Percentiles rank a stretch among this genome's conserved stretches.
These are phyloP conservation scores for Saccopteryx bilineata DNA, from an alignment of 2,113 vertebrate species.

Conservation along the genomic window DNA sequence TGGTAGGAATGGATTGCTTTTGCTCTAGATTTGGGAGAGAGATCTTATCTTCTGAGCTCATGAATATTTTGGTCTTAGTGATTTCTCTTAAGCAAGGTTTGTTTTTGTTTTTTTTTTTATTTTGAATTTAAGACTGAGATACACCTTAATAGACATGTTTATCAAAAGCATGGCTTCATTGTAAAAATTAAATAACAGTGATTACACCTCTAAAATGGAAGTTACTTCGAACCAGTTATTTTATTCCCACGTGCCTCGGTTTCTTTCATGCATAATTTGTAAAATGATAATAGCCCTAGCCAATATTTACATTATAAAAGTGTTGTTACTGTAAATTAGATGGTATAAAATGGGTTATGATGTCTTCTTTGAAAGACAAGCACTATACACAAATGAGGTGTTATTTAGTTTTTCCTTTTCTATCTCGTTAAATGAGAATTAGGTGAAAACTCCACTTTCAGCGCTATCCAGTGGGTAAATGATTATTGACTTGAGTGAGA, in stretches of 20 bases:
- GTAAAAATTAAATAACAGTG: not conserved
- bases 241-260: not conserved
- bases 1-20: not conserved
- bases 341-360: slow-evolving; percentile 35
- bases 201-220: slow-evolving; percentile 44
- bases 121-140: slow-evolving; percentile 48
- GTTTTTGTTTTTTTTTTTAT: slow-evolving; percentile 59
- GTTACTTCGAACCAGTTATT: not conserved
- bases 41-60: not conserved
- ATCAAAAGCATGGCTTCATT: slow-evolving; percentile 26
- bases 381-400: slow-evolving; percentile 57
- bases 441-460: slow-evolving; percentile 69
- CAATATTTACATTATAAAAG: slow-evolving; percentile 66
- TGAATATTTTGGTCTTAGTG: not conserved
- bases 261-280: slow-evolving; percentile 57
- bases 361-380: slow-evolving; percentile 72
- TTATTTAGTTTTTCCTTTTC: slow-evolving; percentile 76
- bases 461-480: slow-evolving; percentile 35
- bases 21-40: slow-evolving; percentile 7
- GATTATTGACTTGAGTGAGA: slow-evolving; percentile 70
- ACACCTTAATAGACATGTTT: slow-evolving; percentile 42
- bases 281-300: slow-evolving; percentile 58
- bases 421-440: slow-evolving; percentile 71
- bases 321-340: slow-evolving; percentile 56
- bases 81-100: slow-evolving; percentile 55